Percentiles rank a stretch among this genome's conserved stretches.
These are phyloP conservation scores for Apaloderma vittatum DNA, from an alignment of 2,113 vertebrate species.

Conservation along the genomic window DNA sequence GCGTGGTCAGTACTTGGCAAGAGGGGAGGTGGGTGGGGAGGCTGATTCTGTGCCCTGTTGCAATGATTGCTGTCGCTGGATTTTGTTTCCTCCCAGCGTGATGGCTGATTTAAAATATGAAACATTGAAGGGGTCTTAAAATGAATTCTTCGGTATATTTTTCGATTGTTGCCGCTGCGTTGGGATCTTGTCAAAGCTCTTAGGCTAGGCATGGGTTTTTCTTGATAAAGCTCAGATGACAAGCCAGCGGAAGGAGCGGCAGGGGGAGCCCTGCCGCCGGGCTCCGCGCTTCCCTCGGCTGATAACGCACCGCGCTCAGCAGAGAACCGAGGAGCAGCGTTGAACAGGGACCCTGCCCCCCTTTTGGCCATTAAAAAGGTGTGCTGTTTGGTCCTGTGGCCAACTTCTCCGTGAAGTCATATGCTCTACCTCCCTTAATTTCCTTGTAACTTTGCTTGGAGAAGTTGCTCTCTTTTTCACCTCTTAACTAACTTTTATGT, in stretches of 20 bases:
- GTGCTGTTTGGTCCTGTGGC: not conserved
- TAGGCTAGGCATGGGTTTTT: not conserved
- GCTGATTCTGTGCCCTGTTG: not conserved
- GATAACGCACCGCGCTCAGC: not conserved
- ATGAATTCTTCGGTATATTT: not conserved
- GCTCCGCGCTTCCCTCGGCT: not conserved
- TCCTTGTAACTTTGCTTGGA: constrained; percentile 50
- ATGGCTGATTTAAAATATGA: not conserved
- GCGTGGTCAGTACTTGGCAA: not conserved
- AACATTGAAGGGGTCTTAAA: not conserved
- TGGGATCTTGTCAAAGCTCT: not conserved
- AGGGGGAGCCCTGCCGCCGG: rapidly evolving
- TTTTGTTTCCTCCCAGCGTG: not conserved
- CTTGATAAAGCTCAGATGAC: not conserved
- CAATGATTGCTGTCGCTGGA: not conserved
- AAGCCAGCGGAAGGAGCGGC: not conserved
- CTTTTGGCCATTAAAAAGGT: not conserved
- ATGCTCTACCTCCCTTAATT: constrained; percentile 29
- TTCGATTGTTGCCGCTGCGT: not conserved
- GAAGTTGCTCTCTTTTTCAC: constrained; percentile 34
- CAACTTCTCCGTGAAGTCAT: not conserved
- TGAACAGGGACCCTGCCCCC: not conserved
- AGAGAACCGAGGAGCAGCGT: not conserved
- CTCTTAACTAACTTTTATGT: constrained; percentile 60
- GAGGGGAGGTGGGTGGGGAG: not conserved